Conservation (phyloP, 1,140 invertebrate genomes). For the Liolophura sinensis region DNA sequence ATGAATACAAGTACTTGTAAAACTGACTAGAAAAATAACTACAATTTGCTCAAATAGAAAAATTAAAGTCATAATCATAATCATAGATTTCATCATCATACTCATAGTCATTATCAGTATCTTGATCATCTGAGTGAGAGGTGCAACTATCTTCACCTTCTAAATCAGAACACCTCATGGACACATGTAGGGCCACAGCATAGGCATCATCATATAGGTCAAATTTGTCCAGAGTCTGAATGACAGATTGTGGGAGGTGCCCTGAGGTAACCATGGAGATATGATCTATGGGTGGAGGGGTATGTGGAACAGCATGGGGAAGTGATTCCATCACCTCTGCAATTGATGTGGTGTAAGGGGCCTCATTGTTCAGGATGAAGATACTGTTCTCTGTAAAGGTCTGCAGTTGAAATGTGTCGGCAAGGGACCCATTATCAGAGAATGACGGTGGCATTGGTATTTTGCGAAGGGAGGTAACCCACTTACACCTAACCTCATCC, state of each 20-base stretch:
- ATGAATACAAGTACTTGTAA: no score
- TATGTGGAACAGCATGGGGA: conserved; percentile 40
- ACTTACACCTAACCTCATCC: conserved; percentile 49
- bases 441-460: conserved; percentile 27
- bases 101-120: conserved; percentile 52
- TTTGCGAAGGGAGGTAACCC: conserved; percentile 43
- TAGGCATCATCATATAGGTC: conserved; percentile 50
- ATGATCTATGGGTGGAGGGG: conserved; percentile 52
- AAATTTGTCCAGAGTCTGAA: conserved; percentile 31
- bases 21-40: no score
- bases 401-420: conserved; percentile 39
- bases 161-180: conserved; percentile 41
- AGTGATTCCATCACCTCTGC: conserved; percentile 44
- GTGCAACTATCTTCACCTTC: conserved; percentile 14
- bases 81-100: conserved; percentile 57
- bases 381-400: conserved; percentile 40
- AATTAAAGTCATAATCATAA: conserved; percentile 47
- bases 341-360: conserved; percentile 48
- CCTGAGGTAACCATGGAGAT: conserved; percentile 47
- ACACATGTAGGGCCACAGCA: conserved; percentile 42
- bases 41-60: no score
- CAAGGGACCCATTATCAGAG: conserved; percentile 18
- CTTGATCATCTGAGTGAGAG: conserved; percentile 39
- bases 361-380: conserved; percentile 49
- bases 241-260: conserved; percentile 26